A percentile compares a stretch with the other conserved stretches of the same genome.
Conservation (phyloP, 2,113 vertebrate species). For the Athene cunicularia region DNA sequence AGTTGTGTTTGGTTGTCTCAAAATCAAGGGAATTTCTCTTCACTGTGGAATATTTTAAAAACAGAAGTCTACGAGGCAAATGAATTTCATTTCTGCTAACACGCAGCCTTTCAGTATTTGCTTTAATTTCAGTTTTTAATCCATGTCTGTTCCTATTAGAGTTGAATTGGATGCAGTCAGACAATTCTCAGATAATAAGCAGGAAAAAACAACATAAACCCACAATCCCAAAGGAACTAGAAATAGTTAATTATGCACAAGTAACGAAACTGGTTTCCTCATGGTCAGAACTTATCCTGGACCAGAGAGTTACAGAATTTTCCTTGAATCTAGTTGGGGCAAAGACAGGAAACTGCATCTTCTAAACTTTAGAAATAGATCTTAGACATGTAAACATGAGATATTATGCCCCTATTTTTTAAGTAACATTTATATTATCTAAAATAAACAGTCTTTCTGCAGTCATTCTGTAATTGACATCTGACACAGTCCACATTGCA, state of each 20-base stretch:
- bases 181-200: neutral
- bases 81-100: neutral
- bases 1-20: neutral
- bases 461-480: constrained; percentile 70
- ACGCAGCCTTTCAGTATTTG: neutral
- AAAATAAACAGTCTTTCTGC: constrained; percentile 72
- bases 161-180: constrained; percentile 3
- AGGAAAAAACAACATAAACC: neutral
- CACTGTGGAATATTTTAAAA: neutral
- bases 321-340: constrained; percentile 37
- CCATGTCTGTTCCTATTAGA: neutral
- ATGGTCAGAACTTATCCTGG: neutral
- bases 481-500: constrained; percentile 66
- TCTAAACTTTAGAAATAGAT: constrained; percentile 70
- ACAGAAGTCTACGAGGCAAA: neutral
- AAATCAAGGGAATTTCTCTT: neutral
- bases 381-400: constrained; percentile 64
- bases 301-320: constrained; percentile 10
- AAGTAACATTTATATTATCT: constrained; percentile 75
- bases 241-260: constrained; percentile 25
- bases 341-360: constrained; percentile 68
- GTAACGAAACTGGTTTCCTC: neutral
- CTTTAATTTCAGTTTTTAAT: neutral
- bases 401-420: constrained; percentile 64
- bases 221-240: neutral